Conservation (phyloP, 2,888 invertebrate species). For the Amiota minor region DNA sequence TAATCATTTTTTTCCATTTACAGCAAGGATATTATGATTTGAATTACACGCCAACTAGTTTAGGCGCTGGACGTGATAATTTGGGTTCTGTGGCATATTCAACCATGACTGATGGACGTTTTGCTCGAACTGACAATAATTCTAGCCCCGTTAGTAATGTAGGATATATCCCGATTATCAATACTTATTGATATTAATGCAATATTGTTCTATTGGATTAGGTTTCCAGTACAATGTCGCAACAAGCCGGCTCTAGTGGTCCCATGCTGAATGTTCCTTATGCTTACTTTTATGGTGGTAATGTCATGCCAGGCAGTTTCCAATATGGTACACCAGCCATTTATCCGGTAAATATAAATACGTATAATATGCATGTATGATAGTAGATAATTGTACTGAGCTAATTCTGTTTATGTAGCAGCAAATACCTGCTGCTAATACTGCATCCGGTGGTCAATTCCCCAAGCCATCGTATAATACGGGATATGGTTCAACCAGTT, state of each 20-base stretch:
- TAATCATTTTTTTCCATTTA: slow-evolving; percentile 37
- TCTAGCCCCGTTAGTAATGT: slow-evolving; percentile 79
- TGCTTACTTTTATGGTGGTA: slow-evolving; percentile 80
- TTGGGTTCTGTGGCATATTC: slow-evolving; percentile 81
- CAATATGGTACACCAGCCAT: slow-evolving; percentile 81
- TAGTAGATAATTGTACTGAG: not conserved
- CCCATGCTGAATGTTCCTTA: slow-evolving; percentile 74
- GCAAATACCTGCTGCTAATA: slow-evolving; percentile 84
- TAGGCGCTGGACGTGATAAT: slow-evolving; percentile 80
- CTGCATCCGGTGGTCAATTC: slow-evolving; percentile 82
- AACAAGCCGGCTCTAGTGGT: slow-evolving; percentile 76
- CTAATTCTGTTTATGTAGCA: slow-evolving; percentile 60
- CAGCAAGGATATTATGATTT: slow-evolving; percentile 80
- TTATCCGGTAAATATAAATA: slow-evolving; percentile 77
- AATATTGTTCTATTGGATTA: slow-evolving; percentile 38
- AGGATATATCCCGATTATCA: slow-evolving; percentile 41
- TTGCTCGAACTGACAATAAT: slow-evolving; percentile 84
- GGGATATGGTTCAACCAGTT: slow-evolving; percentile 78
- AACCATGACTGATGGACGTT: slow-evolving; percentile 81
- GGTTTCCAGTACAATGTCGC: slow-evolving; percentile 83
- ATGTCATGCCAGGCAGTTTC: slow-evolving; percentile 81
- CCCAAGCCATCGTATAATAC: slow-evolving; percentile 79
- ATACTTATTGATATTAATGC: not conserved
- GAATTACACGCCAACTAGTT: slow-evolving; percentile 82
- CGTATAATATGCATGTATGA: not conserved